Base-by-base conservation (phyloP, 1,140 invertebrate genomes). In the Macrocentrus cingulum region DNA sequence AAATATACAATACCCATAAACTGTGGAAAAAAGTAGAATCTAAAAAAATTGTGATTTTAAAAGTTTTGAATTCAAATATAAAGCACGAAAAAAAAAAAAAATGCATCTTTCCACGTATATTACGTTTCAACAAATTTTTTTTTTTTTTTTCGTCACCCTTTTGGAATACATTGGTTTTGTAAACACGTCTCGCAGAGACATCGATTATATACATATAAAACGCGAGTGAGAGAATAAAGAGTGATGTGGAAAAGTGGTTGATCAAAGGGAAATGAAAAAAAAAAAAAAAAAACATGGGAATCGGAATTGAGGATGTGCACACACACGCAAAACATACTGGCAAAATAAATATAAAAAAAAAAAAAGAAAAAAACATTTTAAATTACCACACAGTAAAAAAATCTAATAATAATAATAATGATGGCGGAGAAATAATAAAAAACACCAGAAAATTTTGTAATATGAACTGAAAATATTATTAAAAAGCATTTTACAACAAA, bases 401-500 rank as follows among this genome's bases (percentile, higher is more conserved):
- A n/a, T n/a, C n/a, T n/a, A n/a, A n/a, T n/a, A n/a, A n/a, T n/a
- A n/a, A n/a, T n/a, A n/a, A n/a, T n/a, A n/a, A n/a, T n/a, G n/a
- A n/a, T n/a, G n/a, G 52, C 15, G 29, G 46, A 61, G 39, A 63
- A 18, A 63, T 45, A 67, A 74, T 63, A 66, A 74, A 60, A 76
- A 69, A 71, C 66, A 73, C 68, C 66, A 69, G 19, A 50, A 32
- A 61, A 18, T 70, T n/a, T n/a, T n/a, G 61, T 80, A 78, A 77
- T 80, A 68, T 76, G 77, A 80, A 80, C 76, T 79, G 76, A 79
- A 80, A 80, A 80, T 80, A 80, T 80, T 80, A 80, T 80, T 80
- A 77, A 80, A 80, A 80, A 80, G 78, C 78, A 79, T 79, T 78
- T 78, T 80, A 80, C 78, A 80, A 80, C 78, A 80, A 80, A 80